Evolutionary conservation across 2,113 vertebrate species (phyloP).

Genomic region (Pluvialis apricaria): DNA sequence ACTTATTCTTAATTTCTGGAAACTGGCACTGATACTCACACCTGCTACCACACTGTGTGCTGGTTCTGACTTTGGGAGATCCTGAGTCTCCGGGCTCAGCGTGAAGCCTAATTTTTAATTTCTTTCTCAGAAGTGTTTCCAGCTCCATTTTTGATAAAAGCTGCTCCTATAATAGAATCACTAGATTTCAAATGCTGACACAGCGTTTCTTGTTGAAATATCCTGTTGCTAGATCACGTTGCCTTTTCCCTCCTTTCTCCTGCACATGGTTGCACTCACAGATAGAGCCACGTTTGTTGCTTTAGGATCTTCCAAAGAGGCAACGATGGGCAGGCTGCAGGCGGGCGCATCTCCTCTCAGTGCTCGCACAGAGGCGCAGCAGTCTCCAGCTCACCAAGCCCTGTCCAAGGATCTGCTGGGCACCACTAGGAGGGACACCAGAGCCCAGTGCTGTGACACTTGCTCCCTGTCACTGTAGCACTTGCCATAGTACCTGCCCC

Average conservation of each 20-base stretch:
- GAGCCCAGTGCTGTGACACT: background rate
- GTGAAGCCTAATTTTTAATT: background rate
- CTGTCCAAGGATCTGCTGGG: background rate
- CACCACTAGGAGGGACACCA: background rate
- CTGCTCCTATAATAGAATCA: background rate
- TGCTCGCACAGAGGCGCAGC: background rate
- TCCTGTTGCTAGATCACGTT: background rate
- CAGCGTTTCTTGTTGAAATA: background rate
- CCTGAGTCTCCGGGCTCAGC: background rate
- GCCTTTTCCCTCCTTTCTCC: background rate
- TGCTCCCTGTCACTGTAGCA: background rate
- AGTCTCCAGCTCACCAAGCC: background rate
- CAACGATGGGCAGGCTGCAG: background rate
- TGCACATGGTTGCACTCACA: background rate
- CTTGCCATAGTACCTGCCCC: background rate
- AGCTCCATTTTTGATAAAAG: background rate
- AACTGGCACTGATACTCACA: background rate
- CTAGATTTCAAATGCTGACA: background rate
- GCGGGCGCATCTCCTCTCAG: background rate
- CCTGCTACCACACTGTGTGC: rapidly evolving
- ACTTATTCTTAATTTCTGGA: background rate
- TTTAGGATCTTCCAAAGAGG: background rate
- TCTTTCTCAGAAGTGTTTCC: background rate
- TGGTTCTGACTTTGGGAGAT: background rate
- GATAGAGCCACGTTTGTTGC: background rate